Evolutionary conservation across 1,140 invertebrate species (phyloP).

Genomic region (Branchinecta lynchi): DNA sequence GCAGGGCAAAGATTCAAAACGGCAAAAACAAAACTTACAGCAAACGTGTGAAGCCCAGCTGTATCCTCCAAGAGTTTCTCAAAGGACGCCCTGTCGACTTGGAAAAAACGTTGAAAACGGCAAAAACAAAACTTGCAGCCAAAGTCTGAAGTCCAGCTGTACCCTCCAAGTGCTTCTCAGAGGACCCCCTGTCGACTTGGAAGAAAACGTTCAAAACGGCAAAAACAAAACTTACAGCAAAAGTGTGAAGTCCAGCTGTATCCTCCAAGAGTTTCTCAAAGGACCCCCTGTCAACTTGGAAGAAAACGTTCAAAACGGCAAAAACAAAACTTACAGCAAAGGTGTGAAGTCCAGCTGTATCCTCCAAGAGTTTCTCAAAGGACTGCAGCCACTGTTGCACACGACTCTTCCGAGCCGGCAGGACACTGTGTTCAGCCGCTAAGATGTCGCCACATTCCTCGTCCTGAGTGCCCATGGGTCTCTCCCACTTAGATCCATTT

Average conservation of each 20-base stretch:
- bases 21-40: conserved; percentile 43
- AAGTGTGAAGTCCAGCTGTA: conserved; percentile 65
- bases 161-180: conserved; percentile 78
- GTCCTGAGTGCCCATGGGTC: too few species aligned
- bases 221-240: conserved; percentile 50
- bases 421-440: too few species aligned
- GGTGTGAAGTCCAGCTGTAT: conserved; percentile 65
- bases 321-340: conserved; percentile 55
- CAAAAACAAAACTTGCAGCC: conserved; percentile 45
- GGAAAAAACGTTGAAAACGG: background rate
- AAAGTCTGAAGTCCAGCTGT: conserved; percentile 70
- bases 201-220: background rate
- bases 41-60: conserved; percentile 70
- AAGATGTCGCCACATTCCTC: too few species aligned
- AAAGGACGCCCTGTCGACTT: too few species aligned
- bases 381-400: conserved; percentile 56
- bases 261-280: conserved; percentile 82
- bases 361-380: conserved; percentile 75
- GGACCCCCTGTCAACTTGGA: conserved; percentile 31
- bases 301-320: background rate
- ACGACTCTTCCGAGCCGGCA: background rate
- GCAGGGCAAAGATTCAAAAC: too few species aligned
- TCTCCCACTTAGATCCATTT: too few species aligned
- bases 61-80: conserved; percentile 76
- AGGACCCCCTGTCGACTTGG: too few species aligned